phyloP scores from a whole-genome alignment of 2,113 vertebrate genomes.

The Orthonyx spaldingii region DNA sequence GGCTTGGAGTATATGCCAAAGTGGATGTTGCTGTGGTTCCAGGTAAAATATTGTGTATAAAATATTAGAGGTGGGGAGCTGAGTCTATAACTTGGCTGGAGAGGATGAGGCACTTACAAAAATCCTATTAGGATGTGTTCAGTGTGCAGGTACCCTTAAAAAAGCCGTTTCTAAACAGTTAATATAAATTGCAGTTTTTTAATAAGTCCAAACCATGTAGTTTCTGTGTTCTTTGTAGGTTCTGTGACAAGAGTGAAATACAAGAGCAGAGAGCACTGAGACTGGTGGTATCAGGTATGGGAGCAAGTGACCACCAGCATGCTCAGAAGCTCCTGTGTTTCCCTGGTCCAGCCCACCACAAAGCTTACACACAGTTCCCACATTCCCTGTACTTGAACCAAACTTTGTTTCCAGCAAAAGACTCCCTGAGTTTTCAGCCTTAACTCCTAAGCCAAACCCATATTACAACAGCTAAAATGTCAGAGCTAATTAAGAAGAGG shows the following conservation, averaged over 20 bases:
- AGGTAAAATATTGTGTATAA: not conserved
- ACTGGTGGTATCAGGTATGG: not conserved
- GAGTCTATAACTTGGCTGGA: not conserved
- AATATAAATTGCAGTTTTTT: not conserved
- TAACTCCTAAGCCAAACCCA: not conserved
- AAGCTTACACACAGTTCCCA: not conserved
- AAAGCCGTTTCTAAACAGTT: not conserved
- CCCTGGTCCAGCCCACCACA: not conserved
- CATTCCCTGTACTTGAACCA: not conserved
- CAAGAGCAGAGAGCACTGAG: not conserved
- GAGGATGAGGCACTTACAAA: not conserved
- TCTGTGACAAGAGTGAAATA: not conserved
- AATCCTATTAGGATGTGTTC: not conserved
- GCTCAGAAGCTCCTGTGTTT: not conserved
- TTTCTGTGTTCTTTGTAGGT: not conserved
- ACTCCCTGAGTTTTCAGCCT: not conserved
- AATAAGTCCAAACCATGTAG: not conserved
- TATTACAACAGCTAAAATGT: not conserved
- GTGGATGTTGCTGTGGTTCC: not conserved
- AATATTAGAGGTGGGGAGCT: not conserved
- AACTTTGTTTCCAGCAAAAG: not conserved
- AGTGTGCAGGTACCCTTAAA: not conserved
- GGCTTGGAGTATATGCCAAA: not conserved
- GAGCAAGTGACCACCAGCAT: not conserved
- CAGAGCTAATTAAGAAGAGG: slow-evolving; percentile 3